Conservation (phyloP, 2,797 vertebrate genomes). For the Semotilus atromaculatus region DNA sequence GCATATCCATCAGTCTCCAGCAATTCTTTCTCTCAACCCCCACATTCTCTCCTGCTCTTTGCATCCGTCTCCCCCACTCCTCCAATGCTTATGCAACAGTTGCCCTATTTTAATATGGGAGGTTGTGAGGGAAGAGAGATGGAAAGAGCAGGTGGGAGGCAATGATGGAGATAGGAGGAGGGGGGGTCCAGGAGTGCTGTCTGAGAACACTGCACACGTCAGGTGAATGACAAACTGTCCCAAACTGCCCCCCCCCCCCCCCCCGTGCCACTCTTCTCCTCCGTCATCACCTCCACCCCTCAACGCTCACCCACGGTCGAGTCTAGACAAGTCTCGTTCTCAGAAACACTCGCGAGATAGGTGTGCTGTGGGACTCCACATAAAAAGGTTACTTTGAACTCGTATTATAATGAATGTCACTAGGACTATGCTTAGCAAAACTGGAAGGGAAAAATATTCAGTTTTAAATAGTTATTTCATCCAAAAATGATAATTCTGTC, state of each 20-base stretch:
- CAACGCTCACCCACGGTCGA: slow-evolving; percentile 9
- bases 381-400: not conserved
- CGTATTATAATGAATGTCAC: not conserved
- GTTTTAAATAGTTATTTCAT: not conserved
- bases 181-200: slow-evolving; percentile 58
- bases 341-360: not conserved
- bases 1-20: slow-evolving; percentile 56
- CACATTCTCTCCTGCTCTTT: slow-evolving; percentile 63
- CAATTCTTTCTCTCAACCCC: slow-evolving; percentile 53
- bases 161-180: slow-evolving; percentile 40
- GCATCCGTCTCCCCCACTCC: slow-evolving; percentile 65
- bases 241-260: slow-evolving; percentile 62
- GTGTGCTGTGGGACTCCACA: not conserved
- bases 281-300: slow-evolving; percentile 24
- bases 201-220: slow-evolving; percentile 63
- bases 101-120: slow-evolving; percentile 76
- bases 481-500: no score
- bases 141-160: slow-evolving; percentile 64
- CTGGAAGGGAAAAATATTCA: not conserved
- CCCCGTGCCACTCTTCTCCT: slow-evolving; percentile 38
- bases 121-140: slow-evolving; percentile 67
- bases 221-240: slow-evolving; percentile 65
- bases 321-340: slow-evolving; percentile 11
- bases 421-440: not conserved
- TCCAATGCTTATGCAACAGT: slow-evolving; percentile 75